These are phyloP conservation scores for Globodera ellingtonae DNA, from an alignment of 1,140 invertebrate species.

Conservation along the genomic window DNA sequence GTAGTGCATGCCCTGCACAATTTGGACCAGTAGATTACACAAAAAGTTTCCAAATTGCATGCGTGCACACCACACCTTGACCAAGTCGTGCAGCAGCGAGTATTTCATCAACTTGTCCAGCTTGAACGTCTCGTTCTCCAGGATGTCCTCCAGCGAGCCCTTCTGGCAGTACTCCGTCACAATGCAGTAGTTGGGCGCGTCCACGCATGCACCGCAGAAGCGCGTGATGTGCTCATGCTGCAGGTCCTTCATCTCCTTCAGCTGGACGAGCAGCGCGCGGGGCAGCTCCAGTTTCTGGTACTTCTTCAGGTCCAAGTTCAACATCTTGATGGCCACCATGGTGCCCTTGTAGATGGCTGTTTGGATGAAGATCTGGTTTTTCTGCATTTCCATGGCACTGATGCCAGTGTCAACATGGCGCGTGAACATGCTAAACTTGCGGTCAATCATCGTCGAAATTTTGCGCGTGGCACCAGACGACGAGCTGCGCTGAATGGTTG, in stretches of 20 bases:
- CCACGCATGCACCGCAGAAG: constrained; percentile 90
- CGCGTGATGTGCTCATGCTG: constrained; percentile 85
- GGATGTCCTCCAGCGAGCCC: constrained; percentile 74
- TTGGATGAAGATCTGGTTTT: constrained; percentile 78
- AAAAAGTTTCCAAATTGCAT: not conserved
- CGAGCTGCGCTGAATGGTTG: constrained; percentile 52
- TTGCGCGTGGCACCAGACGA: constrained; percentile 64
- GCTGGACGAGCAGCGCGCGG: constrained; percentile 79
- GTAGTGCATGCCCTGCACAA: constrained; percentile 82
- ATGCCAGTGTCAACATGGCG: constrained; percentile 6
- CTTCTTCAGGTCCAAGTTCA: constrained; percentile 62
- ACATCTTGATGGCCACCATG: constrained; percentile 84
- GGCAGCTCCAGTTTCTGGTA: constrained; percentile 78
- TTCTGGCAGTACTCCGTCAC: constrained; percentile 90
- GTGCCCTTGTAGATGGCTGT: constrained; percentile 81
- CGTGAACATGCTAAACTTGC: constrained; percentile 64
- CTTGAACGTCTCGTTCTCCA: constrained; percentile 88
- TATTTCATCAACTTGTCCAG: constrained; percentile 90
- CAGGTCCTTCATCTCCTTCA: constrained; percentile 93
- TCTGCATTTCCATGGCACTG: constrained; percentile 49
- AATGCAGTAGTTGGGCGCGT: constrained; percentile 77
- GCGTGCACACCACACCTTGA: constrained; percentile 71
- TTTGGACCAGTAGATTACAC: not conserved
- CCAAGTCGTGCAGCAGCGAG: constrained; percentile 88
- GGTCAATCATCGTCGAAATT: constrained; percentile 65